Evolutionary conservation across 1,140 invertebrate species (phyloP).

Genomic region (Micrasema minimum): DNA sequence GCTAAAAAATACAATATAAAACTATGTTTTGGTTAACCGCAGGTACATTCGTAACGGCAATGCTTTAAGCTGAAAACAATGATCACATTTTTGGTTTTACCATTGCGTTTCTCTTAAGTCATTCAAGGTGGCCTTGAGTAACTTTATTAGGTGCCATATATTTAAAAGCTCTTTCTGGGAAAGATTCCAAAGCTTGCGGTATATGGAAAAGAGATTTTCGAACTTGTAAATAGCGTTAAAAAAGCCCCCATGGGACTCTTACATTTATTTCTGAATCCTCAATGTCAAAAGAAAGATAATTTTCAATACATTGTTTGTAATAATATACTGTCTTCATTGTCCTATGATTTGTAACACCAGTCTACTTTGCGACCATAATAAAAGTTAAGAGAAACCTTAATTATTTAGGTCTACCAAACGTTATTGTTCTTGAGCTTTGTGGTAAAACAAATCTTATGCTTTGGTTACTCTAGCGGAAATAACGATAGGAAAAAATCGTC

Average conservation of each 20-base stretch:
- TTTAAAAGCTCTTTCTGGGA: constrained; percentile 41
- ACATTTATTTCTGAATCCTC: not conserved
- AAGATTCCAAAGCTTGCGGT: constrained; percentile 28
- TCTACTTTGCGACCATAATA: not conserved
- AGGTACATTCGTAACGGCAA: too few relatives aligned
- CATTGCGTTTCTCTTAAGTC: constrained; percentile 4
- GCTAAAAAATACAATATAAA: too few relatives aligned
- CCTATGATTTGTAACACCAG: constrained; percentile 9
- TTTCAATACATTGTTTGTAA: constrained; percentile 14
- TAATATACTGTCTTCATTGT: constrained; percentile 7
- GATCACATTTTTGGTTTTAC: constrained; percentile 22
- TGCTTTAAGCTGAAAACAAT: constrained; percentile 37
- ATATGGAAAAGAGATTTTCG: constrained; percentile 5
- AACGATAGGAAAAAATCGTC: too few relatives aligned
- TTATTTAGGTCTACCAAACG: constrained; percentile 23
- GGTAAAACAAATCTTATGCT: not conserved
- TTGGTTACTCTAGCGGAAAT: too few relatives aligned
- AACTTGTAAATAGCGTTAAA: too few relatives aligned
- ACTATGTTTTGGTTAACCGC: too few relatives aligned
- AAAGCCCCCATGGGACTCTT: too few relatives aligned
- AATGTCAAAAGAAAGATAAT: constrained; percentile 26
- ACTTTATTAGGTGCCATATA: constrained; percentile 47
- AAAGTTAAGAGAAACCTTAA: constrained; percentile 5
- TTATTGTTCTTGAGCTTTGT: not conserved
- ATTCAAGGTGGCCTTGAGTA: constrained; percentile 6